Base-by-base conservation (phyloP, 2,797 vertebrate species). In the Enteromius viviparus region DNA sequence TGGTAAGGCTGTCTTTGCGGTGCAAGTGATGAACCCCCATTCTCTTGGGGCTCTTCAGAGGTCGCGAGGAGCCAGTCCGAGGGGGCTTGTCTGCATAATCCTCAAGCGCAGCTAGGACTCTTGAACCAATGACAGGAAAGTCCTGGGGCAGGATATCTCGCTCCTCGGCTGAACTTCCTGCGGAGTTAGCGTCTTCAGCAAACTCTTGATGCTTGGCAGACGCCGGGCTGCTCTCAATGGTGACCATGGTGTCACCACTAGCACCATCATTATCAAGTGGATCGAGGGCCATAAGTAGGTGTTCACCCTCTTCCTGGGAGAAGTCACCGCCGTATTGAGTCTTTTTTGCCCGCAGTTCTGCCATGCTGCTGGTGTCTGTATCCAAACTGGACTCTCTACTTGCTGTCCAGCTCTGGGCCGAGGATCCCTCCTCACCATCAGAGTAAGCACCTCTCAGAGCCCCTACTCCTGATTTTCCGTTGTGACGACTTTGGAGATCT, bases 11-110 rank as follows among this genome's bases (percentile, higher is more conserved):
- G 94, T 99, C 97, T 87, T 99, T 99, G 75, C 98, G 96, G 91
- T 97, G 96, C 42, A 99, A 94, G 87, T 99, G 97, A 90, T 99
- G 98, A 14, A 99, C 96, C 0, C 98, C 98, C 98, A 99, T 99
- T 85, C 98, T 95, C 90, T 99, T 99, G 23, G 97, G 97, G 90
- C 96, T 99, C 87, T 96, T 97, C 88, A 96, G 96, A 0, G 95
- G 96, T 1, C 97, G 95, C 8, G 91, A 88, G 0, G 85, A 82
- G 15, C 82, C 69, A 0, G 82, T 23, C 49, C 55, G 84, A 47
- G 91, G 88, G 32, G 91, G 87, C 79, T 93, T 93, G 80, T 89
- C 90, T 69, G 91, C 93, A 47, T 90, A 89, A 78, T 96, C 94
- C 51, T 91, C 91, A 42, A 90, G 74, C 15, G 82, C 45, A 0